These are phyloP conservation scores for Diglossa cyanea DNA, from an alignment of 2,797 vertebrate species.

Conservation along the genomic window DNA sequence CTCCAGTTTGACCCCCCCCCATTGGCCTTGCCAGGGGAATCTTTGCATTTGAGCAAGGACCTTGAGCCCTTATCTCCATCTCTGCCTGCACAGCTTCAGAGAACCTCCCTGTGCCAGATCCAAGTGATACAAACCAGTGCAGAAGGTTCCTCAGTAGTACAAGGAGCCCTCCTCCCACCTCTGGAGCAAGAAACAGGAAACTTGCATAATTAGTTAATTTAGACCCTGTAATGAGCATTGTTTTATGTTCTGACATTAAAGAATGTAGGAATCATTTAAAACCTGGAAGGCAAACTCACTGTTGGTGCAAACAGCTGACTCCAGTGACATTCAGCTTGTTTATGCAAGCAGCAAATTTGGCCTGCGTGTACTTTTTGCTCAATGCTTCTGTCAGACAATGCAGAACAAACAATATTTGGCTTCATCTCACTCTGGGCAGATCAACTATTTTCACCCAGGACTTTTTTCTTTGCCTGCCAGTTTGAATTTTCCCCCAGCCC, in stretches of 20 bases:
- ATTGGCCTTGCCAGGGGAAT: not conserved
- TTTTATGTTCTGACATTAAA: conserved; percentile 35
- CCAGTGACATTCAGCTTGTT: conserved; percentile 59
- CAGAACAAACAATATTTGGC: conserved; percentile 57
- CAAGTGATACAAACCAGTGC: not conserved
- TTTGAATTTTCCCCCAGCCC: conserved; percentile 47
- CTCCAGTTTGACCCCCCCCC: rapidly evolving
- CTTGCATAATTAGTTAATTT: conserved; percentile 12
- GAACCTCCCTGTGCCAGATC: not conserved
- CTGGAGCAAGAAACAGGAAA: not conserved
- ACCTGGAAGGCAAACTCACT: conserved; percentile 35
- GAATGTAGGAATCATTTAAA: conserved; percentile 29
- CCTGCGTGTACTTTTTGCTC: conserved; percentile 18
- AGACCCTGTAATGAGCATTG: not conserved
- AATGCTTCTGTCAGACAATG: conserved; percentile 46
- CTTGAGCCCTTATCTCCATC: not conserved
- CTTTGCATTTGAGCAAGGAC: not conserved
- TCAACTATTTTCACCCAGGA: conserved; percentile 45
- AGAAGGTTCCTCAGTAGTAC: not conserved
- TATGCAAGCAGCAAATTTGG: conserved; percentile 48
- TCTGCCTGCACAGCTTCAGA: not conserved
- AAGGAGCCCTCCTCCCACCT: not conserved
- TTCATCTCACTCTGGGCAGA: conserved; percentile 51
- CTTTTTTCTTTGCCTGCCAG: conserved; percentile 33
- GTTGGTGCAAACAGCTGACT: conserved; percentile 41